Base-by-base conservation (phyloP, 1,140 invertebrate species). In the Bombus terrestris region DNA sequence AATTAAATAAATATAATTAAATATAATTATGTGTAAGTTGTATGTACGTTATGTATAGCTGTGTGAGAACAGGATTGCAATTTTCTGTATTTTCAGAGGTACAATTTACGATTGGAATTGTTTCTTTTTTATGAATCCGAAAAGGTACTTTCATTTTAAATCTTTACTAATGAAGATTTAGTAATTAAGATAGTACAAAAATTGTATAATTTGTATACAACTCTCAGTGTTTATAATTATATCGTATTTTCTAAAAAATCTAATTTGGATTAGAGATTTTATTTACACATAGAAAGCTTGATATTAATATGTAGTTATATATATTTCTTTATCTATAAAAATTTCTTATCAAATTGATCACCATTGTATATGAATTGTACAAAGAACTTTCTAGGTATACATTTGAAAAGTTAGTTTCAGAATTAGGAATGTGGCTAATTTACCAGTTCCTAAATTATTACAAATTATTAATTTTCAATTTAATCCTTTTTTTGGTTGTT, bases 21-120 rank as follows among this genome's bases (percentile, higher is more conserved):
- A 43, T 68, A 82, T 76, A 76, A 66, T 59, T 83, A 76, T 68
- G 47, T 76, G 59, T 83, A 83, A 77, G 35, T 43, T 83, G 43
- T 75, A 77, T 64, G 74, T 77, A 76, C 2, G 43, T 59, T 77
- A 68, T 77, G 81, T 83, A 77, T 77, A 77, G 53, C 22, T 64
- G 15, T 68, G 35, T 37, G n/a, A 81, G 28, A 28, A 68, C 37
- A 37, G 12, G 25, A 83, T 57, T 69, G 43, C 35, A 77, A 69
- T 35, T 66, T 77, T 77, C 37, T 57, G 43, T 35, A 53, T 39
- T 83, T 76, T 28, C 53, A 69, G 10, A 68, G 37, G 13, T 35
- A 22, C 10, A 53, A 53, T 53, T 66, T 75, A 28, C 22, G 22
- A n/a, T 66, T 35, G 9, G 22, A 37, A 47, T 64, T 66, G 32